Base-by-base conservation (phyloP, 2,888 invertebrate species). In the Incurvaria masculella region DNA sequence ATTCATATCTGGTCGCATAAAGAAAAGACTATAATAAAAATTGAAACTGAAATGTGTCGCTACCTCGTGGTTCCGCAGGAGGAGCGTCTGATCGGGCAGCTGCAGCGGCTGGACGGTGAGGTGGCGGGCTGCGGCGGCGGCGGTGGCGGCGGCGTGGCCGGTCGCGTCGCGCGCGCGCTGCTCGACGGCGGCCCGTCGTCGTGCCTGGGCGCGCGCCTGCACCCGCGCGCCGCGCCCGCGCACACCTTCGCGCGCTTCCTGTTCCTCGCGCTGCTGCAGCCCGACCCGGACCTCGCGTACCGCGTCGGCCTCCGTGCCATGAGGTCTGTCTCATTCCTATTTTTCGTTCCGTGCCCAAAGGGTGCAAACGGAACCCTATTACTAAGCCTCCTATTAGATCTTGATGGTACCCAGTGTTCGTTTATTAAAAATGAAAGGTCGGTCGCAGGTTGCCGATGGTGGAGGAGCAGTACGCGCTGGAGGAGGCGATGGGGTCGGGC, bases 211-310 rank as follows among this genome's bases (percentile, higher is more conserved):
- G 68, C 78, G 17, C 63, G 68, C n/a, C 87, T 91, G 54, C 90
- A 90, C 65, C 86, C 90, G 0, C 87, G 91, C 57, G 88, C 89
- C 38, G 87, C 89, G 55, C 91, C 92, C 17, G 90, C 91, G 81
- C 91, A 92, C 64, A 90, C 89, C 40, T 90, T 91, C 69, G 91
- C 91, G 10, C 68, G 88, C 54, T 91, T 87, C 69, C 79, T 91
- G 54, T 92, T 92, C 75, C 82, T 88, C 23, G 85, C 89, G 21
- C 75, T 92, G 53, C 75, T 91, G 58, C 85, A 87, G 43, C 82
- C 84, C 54, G 88, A 91, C 63, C 83, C 87, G 0, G 90, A 91
- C 59, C 76, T 92, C 54, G 91, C 91, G 1, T 92, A 91, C 63
- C 81, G 86, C 52, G 86, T 91, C 11, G 91, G 91, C 0, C 66